A percentile compares a stretch with the other conserved stretches of the same genome.
phyloP scores from a whole-genome alignment of 2,113 vertebrate genomes.

The Tympanuchus pallidicinctus region DNA sequence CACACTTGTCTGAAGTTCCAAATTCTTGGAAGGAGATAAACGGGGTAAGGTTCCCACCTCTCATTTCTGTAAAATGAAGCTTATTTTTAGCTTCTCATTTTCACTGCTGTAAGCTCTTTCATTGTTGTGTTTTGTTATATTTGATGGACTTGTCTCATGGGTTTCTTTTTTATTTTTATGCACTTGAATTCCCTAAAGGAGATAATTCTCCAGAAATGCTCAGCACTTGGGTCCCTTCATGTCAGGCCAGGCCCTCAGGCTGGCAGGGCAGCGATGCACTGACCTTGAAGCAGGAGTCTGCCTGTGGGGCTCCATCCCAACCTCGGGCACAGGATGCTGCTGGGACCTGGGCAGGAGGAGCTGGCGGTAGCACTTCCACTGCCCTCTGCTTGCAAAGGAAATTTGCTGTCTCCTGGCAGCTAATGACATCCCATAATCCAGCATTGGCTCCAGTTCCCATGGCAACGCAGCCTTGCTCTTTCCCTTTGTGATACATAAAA shows the following conservation, averaged over 20 bases:
- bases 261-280: neutral
- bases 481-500: conserved; percentile 75
- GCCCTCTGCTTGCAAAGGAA: conserved; percentile 89
- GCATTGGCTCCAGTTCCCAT: conserved; percentile 85
- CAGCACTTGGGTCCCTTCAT: neutral
- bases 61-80: neutral
- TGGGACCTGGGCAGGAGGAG: conserved; percentile 53
- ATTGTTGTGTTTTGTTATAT: accelerated
- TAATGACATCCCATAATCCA: conserved; percentile 92
- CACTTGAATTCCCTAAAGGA: neutral
- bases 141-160: neutral
- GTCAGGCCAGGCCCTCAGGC: accelerated
- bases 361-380: conserved; percentile 75
- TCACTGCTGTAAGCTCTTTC: neutral
- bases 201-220: neutral
- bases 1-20: neutral
- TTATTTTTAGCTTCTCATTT: neutral
- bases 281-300: conserved; percentile 83
- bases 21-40: neutral
- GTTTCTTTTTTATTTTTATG: neutral
- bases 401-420: conserved; percentile 84
- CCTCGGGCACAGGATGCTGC: conserved; percentile 71
- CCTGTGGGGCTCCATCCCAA: conserved; percentile 74
- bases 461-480: conserved; percentile 87
- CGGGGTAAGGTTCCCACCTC: neutral